These are phyloP conservation scores for Manis javanica DNA, from an alignment of 2,797 vertebrate genomes.

Conservation along the genomic window DNA sequence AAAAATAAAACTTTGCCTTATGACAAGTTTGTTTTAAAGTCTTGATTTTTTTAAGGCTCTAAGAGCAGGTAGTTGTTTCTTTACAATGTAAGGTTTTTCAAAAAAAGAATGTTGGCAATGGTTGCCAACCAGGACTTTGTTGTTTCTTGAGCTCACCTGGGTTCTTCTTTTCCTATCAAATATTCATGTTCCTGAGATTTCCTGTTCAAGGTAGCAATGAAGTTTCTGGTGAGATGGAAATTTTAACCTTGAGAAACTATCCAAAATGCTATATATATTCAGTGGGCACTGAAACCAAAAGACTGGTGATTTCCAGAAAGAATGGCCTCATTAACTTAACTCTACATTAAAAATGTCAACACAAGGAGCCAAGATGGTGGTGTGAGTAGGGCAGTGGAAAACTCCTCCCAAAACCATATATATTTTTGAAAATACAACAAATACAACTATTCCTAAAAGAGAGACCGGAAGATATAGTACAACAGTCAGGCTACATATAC, in stretches of 20 bases:
- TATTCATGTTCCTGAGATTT: conserved; percentile 14
- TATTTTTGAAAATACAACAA: too few relatives aligned
- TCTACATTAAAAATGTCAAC: not conserved
- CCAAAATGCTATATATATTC: conserved; percentile 1
- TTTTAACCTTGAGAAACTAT: conserved; percentile 52
- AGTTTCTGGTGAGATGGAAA: conserved; percentile 24
- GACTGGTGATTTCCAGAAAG: conserved; percentile 30
- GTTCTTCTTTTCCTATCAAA: conserved; percentile 37
- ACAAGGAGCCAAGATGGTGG: too few relatives aligned
- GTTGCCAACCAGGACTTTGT: not conserved
- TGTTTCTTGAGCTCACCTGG: not conserved
- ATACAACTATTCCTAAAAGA: too few relatives aligned
- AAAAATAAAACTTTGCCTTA: conserved; percentile 66
- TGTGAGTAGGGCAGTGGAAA: too few relatives aligned
- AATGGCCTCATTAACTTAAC: conserved; percentile 5
- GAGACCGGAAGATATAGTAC: too few relatives aligned
- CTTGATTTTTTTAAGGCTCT: conserved; percentile 10
- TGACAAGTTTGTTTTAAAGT: conserved; percentile 56
- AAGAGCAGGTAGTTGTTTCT: not conserved
- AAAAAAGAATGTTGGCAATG: not conserved
- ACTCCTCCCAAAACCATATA: too few relatives aligned
- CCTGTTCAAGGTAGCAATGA: conserved; percentile 7
- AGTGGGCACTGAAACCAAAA: conserved; percentile 28
- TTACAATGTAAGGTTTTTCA: conserved; percentile 6
- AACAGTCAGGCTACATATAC: too few relatives aligned